Conservation (phyloP, 1,140 invertebrate genomes). For the Pogonomyrmex barbatus region DNA sequence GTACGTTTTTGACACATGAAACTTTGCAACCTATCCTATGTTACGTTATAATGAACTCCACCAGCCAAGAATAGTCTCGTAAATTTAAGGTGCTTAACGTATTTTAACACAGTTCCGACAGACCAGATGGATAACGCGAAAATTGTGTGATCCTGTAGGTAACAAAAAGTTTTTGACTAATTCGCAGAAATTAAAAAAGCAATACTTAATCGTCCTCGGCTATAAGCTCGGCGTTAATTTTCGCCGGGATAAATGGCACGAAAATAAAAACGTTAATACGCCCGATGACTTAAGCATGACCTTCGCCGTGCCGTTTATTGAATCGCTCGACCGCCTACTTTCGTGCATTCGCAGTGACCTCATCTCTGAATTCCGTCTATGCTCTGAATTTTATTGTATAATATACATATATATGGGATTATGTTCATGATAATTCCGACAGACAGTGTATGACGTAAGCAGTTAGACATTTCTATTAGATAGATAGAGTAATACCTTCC, state of each 20-base stretch:
- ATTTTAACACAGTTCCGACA: constrained; percentile 1
- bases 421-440: not conserved
- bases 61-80: not conserved
- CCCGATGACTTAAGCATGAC: constrained; percentile 70
- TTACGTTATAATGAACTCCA: not conserved
- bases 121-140: not conserved
- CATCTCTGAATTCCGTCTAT: constrained; percentile 79
- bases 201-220: not conserved
- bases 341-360: constrained; percentile 79
- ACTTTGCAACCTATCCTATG: constrained; percentile 9
- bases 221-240: constrained; percentile 31
- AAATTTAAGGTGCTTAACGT: not conserved
- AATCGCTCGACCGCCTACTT: constrained; percentile 67
- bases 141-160: not conserved
- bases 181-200: not conserved
- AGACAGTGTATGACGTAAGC: not conserved
- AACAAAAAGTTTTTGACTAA: constrained; percentile 22
- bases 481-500: not conserved
- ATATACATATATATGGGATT: not conserved
- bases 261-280: constrained; percentile 69
- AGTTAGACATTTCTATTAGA: not conserved
- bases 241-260: not conserved
- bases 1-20: constrained; percentile 34
- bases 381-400: constrained; percentile 56
- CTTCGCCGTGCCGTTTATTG: constrained; percentile 66